phyloP scores from a whole-genome alignment of 2,888 invertebrate species.

The Endotricha flammealis region DNA sequence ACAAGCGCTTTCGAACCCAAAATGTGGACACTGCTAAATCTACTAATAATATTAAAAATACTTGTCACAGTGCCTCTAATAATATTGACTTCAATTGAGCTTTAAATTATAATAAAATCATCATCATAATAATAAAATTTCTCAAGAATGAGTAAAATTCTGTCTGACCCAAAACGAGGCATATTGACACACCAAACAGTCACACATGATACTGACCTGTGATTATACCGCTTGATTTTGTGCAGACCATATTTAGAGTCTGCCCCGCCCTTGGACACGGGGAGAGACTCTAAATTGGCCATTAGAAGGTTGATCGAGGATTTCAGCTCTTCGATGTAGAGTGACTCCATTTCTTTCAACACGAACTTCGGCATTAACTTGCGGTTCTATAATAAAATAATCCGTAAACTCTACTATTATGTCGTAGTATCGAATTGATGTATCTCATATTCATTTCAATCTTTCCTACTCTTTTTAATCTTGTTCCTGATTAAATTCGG shows the following conservation, averaged over 20 bases:
- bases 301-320: conserved; percentile 98
- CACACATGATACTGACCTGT: conserved; percentile 84
- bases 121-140: background rate
- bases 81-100: too few species aligned
- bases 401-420: background rate
- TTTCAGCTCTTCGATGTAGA: conserved; percentile 98
- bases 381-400: conserved; percentile 83
- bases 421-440: too few species aligned
- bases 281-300: conserved; percentile 99
- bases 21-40: too few species aligned
- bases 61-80: too few species aligned
- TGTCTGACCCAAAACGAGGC: background rate
- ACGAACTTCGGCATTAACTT: conserved; percentile 99
- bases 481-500: too few species aligned
- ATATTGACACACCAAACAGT: conserved; percentile 4
- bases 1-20: too few species aligned
- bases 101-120: background rate
- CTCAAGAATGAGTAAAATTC: background rate
- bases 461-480: too few species aligned
- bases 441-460: too few species aligned
- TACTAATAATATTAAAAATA: too few species aligned
- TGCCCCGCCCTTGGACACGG: conserved; percentile 98
- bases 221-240: conserved; percentile 98
- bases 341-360: conserved; percentile 99
- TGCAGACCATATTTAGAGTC: conserved; percentile 98